These are phyloP conservation scores for Platyrinchus mystaceus DNA, from an alignment of 2,797 vertebrate genomes.

Conservation along the genomic window DNA sequence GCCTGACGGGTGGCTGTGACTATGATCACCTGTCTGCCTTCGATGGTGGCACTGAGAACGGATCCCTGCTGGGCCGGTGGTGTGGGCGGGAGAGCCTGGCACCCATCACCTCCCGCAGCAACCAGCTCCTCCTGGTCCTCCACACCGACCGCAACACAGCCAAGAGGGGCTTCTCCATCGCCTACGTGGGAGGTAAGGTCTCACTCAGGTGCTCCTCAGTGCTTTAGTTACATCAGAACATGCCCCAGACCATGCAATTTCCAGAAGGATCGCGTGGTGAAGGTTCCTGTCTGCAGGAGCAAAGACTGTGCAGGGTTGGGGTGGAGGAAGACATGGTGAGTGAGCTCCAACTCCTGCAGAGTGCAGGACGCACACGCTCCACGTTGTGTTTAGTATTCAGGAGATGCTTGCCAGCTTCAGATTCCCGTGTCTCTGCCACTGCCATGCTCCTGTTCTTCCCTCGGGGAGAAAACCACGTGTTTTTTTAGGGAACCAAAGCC, in stretches of 20 bases:
- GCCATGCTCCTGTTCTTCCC: background rate
- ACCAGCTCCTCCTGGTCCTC: slow-evolving; percentile 88
- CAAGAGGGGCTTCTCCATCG: slow-evolving; percentile 85
- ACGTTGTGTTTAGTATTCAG: background rate
- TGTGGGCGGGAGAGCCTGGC: slow-evolving; percentile 84
- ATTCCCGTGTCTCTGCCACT: background rate
- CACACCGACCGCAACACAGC: slow-evolving; percentile 88
- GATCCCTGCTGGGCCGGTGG: slow-evolving; percentile 86
- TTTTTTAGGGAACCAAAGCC: background rate
- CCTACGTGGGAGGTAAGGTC: slow-evolving; percentile 89
- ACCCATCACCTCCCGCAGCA: slow-evolving; percentile 81
- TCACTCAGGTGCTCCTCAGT: background rate
- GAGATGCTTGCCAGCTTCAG: background rate
- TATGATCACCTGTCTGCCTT: slow-evolving; percentile 89
- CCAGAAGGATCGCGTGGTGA: rapidly evolving
- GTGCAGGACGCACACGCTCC: rapidly evolving
- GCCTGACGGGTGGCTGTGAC: slow-evolving; percentile 86
- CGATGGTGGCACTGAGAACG: slow-evolving; percentile 81
- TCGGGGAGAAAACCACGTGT: background rate
- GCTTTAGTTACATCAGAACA: background rate
- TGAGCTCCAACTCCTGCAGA: background rate
- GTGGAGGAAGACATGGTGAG: rapidly evolving
- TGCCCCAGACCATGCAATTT: background rate
- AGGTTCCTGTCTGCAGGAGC: background rate
- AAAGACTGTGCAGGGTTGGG: rapidly evolving